These are phyloP conservation scores for Euphonia xanthogaster DNA, from an alignment of 2,797 vertebrate species.

Conservation along the genomic window DNA sequence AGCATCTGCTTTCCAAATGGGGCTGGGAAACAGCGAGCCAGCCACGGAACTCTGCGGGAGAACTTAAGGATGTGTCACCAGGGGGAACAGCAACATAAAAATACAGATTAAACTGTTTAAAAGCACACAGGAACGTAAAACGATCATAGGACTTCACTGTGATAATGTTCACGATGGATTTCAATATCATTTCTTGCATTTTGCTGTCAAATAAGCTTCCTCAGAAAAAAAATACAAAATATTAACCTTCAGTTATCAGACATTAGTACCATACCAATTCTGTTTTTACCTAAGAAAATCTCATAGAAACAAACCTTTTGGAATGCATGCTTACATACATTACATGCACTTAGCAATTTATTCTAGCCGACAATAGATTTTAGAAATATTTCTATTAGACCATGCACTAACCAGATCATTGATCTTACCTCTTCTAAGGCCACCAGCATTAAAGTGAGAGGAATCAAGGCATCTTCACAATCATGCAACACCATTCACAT, in stretches of 20 bases:
- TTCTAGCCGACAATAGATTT: background rate
- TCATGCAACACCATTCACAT: background rate
- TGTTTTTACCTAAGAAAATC: background rate
- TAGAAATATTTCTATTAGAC: background rate
- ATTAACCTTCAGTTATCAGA: background rate
- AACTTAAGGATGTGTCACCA: background rate
- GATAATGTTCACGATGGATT: background rate
- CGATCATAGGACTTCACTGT: background rate
- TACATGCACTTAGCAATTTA: background rate
- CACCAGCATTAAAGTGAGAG: background rate
- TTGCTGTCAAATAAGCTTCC: background rate
- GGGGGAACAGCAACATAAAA: background rate
- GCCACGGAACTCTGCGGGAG: background rate
- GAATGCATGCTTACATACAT: background rate
- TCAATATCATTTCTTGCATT: background rate
- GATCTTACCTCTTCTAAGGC: background rate
- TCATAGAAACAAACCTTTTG: background rate
- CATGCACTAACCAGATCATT: background rate
- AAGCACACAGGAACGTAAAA: background rate
- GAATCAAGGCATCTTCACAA: background rate
- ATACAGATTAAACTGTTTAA: background rate
- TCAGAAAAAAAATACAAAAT: background rate
- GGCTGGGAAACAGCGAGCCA: background rate
- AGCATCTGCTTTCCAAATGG: constrained; percentile 3
- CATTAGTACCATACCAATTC: background rate